phyloP scores from a whole-genome alignment of 1,140 invertebrate genomes.

The Coelopa frigida region DNA sequence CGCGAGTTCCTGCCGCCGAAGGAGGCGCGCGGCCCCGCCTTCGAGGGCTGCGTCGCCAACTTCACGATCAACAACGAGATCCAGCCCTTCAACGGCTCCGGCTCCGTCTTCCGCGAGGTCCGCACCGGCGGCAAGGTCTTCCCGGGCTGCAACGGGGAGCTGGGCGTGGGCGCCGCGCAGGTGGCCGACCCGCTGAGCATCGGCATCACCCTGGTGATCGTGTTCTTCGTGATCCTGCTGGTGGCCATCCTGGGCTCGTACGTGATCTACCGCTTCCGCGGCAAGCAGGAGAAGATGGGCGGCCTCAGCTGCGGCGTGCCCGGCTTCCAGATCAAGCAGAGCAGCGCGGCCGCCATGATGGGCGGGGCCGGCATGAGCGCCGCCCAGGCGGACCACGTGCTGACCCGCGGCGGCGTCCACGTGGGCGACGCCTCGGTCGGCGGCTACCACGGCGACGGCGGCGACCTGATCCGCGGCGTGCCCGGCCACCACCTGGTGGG shows the following conservation, averaged over 20 bases:
- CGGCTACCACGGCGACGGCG: conserved; percentile 58
- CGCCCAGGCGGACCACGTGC: conserved; percentile 49
- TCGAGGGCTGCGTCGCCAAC: conserved; percentile 83
- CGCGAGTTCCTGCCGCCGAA: conserved; percentile 48
- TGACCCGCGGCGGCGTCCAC: conserved; percentile 46
- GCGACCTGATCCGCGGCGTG: conserved; percentile 60
- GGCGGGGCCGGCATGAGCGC: conserved; percentile 52
- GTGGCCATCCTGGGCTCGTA: conserved; percentile 84
- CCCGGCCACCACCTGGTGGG: conserved; percentile 62
- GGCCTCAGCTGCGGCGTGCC: conserved; percentile 47
- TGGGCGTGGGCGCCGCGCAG: conserved; percentile 65
- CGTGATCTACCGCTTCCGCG: conserved; percentile 76
- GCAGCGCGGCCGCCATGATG: conserved; percentile 51
- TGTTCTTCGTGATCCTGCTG: conserved; percentile 85
- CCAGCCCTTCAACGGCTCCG: conserved; percentile 80
- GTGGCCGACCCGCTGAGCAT: conserved; percentile 81
- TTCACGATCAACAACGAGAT: conserved; percentile 83
- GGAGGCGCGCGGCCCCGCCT: conserved; percentile 50
- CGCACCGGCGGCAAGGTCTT: conserved; percentile 61
- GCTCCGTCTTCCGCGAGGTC: conserved; percentile 67
- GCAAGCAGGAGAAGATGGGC: conserved; percentile 72
- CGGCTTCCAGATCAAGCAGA: conserved; percentile 58
- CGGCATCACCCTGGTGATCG: conserved; percentile 84
- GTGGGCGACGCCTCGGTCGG: conserved; percentile 46
- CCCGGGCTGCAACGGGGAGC: conserved; percentile 59